Percentiles rank a stretch among this genome's conserved stretches.
phyloP scores from a whole-genome alignment of 2,888 invertebrate genomes.

The Coelopa pilipes region DNA sequence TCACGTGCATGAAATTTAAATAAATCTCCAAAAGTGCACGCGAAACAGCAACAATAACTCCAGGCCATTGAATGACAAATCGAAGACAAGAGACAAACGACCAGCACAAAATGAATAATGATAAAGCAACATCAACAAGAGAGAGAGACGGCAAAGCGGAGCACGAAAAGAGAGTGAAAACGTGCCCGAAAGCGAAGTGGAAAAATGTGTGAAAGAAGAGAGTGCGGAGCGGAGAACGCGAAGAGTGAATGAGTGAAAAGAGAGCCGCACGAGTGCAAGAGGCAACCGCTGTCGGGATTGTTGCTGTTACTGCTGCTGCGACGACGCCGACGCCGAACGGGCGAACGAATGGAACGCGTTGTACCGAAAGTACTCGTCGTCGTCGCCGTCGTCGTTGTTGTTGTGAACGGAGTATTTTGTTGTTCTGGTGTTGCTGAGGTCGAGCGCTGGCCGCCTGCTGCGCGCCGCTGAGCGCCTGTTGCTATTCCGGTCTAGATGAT shows the following conservation, averaged over 20 bases:
- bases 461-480: constrained; percentile 59
- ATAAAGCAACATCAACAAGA: not conserved
- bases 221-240: not conserved
- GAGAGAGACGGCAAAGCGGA: not conserved
- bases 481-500: constrained; percentile 67
- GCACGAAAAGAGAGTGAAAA: constrained; percentile 21
- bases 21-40: constrained; percentile 25
- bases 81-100: not conserved
- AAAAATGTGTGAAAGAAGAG: constrained; percentile 8
- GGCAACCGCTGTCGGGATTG: not conserved
- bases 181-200: not conserved
- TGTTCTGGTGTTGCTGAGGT: constrained; percentile 25
- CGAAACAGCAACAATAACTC: constrained; percentile 1
- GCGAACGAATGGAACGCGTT: constrained; percentile 26
- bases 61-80: not conserved
- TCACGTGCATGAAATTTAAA: constrained; percentile 11
- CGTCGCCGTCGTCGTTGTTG: not conserved
- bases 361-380: constrained; percentile 11
- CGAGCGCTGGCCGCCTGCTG: constrained; percentile 35
- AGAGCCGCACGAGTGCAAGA: constrained; percentile 5
- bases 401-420: constrained; percentile 6
- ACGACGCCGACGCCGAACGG: constrained; percentile 3
- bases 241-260: not conserved
- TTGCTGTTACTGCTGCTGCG: not conserved
- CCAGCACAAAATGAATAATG: not conserved